Percentiles rank a stretch among this genome's conserved stretches.
Conservation (phyloP, 2,888 invertebrate genomes). For the Acleris sparsana region DNA sequence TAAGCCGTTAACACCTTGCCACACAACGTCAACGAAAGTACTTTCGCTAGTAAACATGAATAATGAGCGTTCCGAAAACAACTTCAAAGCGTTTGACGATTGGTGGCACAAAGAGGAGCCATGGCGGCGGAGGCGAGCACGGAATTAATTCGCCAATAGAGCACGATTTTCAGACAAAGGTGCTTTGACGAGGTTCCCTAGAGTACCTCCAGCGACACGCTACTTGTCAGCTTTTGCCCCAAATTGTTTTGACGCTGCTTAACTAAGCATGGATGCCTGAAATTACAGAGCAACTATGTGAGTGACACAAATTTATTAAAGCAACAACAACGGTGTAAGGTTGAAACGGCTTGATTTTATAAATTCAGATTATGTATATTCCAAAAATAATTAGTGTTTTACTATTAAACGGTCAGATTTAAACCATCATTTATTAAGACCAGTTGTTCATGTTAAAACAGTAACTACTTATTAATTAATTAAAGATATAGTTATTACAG, state of each 20-base stretch:
- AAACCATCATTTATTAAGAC: not conserved
- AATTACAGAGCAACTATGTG: conserved; percentile 24
- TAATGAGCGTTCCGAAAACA: conserved; percentile 48
- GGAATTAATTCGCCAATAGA: conserved; percentile 70
- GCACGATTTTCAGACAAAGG: conserved; percentile 60
- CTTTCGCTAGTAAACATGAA: conserved; percentile 44
- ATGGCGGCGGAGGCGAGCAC: conserved; percentile 49
- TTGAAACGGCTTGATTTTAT: too few relatives aligned
- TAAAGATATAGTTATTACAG: too few relatives aligned
- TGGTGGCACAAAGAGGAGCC: conserved; percentile 55
- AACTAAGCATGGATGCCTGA: conserved; percentile 40
- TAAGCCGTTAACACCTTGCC: conserved; percentile 22
- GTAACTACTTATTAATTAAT: too few relatives aligned
- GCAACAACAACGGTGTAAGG: too few relatives aligned
- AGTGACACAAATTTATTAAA: not conserved
- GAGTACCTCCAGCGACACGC: conserved; percentile 45
- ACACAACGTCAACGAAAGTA: conserved; percentile 32
- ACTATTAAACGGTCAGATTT: conserved; percentile 9
- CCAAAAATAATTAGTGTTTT: too few relatives aligned
- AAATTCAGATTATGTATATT: too few relatives aligned
- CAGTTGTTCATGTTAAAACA: too few relatives aligned
- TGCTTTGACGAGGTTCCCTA: conserved; percentile 58
- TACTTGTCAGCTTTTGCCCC: conserved; percentile 44
- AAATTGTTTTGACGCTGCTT: conserved; percentile 48
- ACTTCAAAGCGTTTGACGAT: conserved; percentile 57